These are phyloP conservation scores for Callimorpha dominula DNA, from an alignment of 2,888 invertebrate species.

Conservation along the genomic window DNA sequence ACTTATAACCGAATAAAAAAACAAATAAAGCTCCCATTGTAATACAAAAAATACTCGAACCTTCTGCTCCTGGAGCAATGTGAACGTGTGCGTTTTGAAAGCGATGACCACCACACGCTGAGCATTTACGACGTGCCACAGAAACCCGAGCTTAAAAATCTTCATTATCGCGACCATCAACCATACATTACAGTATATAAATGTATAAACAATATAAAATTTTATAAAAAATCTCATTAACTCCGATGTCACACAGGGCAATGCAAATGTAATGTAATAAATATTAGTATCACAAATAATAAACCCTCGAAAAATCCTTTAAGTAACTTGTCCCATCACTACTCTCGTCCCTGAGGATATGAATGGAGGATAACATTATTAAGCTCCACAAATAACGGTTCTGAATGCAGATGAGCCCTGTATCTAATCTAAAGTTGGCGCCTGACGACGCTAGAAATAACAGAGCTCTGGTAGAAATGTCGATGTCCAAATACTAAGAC, in stretches of 20 bases:
- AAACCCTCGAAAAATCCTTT: constrained; percentile 33
- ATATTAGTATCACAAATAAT: constrained; percentile 33
- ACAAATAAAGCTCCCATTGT: constrained; percentile 57
- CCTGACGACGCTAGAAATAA: constrained; percentile 78
- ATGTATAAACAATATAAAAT: constrained; percentile 65
- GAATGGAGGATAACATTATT: constrained; percentile 73
- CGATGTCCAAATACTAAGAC: constrained; percentile 71
- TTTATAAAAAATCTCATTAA: constrained; percentile 60
- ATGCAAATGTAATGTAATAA: constrained; percentile 32
- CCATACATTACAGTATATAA: constrained; percentile 61
- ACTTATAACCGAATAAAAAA: constrained; percentile 48
- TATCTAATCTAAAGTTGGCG: constrained; percentile 80
- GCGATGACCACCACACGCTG: constrained; percentile 60
- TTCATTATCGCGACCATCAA: constrained; percentile 73
- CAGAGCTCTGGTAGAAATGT: constrained; percentile 74
- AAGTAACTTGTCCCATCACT: constrained; percentile 39
- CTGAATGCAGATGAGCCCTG: constrained; percentile 80
- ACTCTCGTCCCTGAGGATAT: constrained; percentile 59
- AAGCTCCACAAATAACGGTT: constrained; percentile 75
- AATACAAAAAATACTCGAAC: constrained; percentile 50
- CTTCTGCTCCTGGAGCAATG: constrained; percentile 14
- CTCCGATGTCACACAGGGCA: constrained; percentile 47
- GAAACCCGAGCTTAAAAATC: constrained; percentile 74
- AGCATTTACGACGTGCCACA: constrained; percentile 66
- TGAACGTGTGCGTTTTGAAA: constrained; percentile 22